phyloP scores from a whole-genome alignment of 1,140 invertebrate genomes.

The Caenorhabditis briggsae region DNA sequence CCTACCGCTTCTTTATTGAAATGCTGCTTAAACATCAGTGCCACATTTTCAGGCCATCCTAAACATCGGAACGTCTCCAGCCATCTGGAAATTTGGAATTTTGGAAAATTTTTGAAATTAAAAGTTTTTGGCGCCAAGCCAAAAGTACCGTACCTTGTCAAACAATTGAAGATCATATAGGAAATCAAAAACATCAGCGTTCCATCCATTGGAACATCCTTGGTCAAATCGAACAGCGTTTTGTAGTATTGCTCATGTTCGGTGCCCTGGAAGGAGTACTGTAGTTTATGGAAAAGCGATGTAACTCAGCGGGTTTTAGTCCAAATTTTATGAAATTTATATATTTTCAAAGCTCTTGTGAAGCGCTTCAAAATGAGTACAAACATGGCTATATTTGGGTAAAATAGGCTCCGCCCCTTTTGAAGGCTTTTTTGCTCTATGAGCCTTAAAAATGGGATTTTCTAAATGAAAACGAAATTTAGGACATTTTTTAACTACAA shows the following conservation, averaged over 20 bases:
- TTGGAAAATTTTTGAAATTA: neutral
- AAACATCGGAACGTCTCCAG: slow-evolving; percentile 1
- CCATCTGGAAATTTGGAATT: neutral
- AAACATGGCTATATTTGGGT: too few species aligned
- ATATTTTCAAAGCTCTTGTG: too few species aligned
- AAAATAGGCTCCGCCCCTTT: too few species aligned
- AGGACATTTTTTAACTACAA: too few species aligned
- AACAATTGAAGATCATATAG: slow-evolving; percentile 18
- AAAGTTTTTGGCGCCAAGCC: too few species aligned
- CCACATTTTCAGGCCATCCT: neutral
- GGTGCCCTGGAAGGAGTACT: neutral
- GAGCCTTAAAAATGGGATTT: too few species aligned
- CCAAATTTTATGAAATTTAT: too few species aligned
- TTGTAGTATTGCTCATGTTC: neutral
- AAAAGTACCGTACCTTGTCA: neutral
- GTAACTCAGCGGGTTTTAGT: too few species aligned
- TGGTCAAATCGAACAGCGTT: neutral
- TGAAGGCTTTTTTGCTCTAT: too few species aligned
- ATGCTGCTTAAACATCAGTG: neutral
- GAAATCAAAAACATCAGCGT: slow-evolving; percentile 39
- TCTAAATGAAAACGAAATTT: too few species aligned
- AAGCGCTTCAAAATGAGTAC: too few species aligned
- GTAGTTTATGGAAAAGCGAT: too few species aligned
- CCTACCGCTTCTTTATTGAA: neutral
- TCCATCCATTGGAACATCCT: slow-evolving; percentile 13